Evolutionary conservation across 2,797 vertebrate genomes (phyloP).

Genomic region (Allobates femoralis): DNA sequence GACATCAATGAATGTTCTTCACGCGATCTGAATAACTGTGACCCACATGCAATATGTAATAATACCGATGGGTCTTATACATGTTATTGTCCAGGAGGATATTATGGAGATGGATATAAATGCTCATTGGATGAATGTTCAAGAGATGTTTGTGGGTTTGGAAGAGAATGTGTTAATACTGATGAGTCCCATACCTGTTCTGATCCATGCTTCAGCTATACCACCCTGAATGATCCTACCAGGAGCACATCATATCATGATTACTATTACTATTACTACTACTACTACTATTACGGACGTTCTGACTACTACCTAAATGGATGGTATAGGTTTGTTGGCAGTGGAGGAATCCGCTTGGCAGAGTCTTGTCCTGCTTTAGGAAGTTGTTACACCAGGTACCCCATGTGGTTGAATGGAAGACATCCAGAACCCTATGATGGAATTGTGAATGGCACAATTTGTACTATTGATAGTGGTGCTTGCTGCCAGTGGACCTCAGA

Average conservation of each 20-base stretch:
- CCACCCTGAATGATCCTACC: conserved; percentile 63
- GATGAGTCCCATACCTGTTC: conserved; percentile 17
- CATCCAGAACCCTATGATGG: conserved; percentile 63
- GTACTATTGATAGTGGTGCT: conserved; percentile 58
- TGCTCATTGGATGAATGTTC: conserved; percentile 61
- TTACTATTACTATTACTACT: conserved; percentile 4
- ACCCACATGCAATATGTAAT: conserved; percentile 63
- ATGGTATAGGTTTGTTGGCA: conserved; percentile 69
- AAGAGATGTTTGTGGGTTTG: conserved; percentile 52
- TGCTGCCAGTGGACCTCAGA: conserved; percentile 64
- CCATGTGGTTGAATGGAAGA: conserved; percentile 67
- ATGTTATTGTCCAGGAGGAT: conserved; percentile 63
- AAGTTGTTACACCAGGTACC: conserved; percentile 62
- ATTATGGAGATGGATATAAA: conserved; percentile 59
- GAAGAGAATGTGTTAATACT: conserved; percentile 49
- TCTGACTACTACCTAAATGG: conserved; percentile 58
- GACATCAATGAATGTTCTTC: conserved; percentile 73
- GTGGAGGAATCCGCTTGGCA: conserved; percentile 62
- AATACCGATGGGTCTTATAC: conserved; percentile 64
- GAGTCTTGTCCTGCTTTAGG: conserved; percentile 56
- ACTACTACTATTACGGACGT: background rate
- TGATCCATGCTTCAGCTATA: conserved; percentile 64
- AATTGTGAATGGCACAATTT: conserved; percentile 64
- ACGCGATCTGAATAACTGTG: conserved; percentile 51
- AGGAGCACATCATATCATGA: conserved; percentile 60